Base-by-base conservation (phyloP, 2,797 vertebrate species). In the Harpagifer antarcticus region DNA sequence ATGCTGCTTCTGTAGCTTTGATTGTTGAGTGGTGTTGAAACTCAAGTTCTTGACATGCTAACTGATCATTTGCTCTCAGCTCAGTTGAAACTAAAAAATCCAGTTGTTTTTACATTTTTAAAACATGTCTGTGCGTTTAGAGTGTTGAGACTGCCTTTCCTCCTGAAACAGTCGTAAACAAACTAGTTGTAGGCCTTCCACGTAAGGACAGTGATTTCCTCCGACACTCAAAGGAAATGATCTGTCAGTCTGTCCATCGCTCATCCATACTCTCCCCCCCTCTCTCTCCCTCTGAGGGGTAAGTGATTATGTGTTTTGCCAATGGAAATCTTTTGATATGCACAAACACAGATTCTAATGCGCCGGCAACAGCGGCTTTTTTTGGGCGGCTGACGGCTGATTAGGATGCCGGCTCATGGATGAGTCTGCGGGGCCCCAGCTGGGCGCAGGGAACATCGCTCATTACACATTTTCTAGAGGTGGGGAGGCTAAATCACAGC, bases 351-450 rank as follows among this genome's bases (percentile, higher is more conserved):
- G 87, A 93, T 91, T 90, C 90, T 88, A 89, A 92, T 89, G 89
- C 82, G 78, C 68, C 68, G 58, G 88, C 87, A 86, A 85, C 79
- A 78, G 87, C 72, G 55, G 70, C 82, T 60, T 89, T 89, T 85
- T 90, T 27, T 1, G 4, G 33, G 84, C 27, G 27, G 84, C 88
- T 94, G 92, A 94, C 88, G 85, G 88, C 91, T 95, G 94, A 95
- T 96, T 95, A 95, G 94, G 90, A 95, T 95, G 94, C 93, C 86
- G 68, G 90, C 89, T 95, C 95, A 95, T 94, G 94, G 88, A 89
- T 86, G 86, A 87, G 90, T 90, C 92, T 81, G 82, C 89, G 69
- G 88, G 93, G 91, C 91, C 94, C 86, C 94, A 95, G 93, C 94
- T 95, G 94, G 94, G 87, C 73, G 86, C 88, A 79, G 85, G 88